A percentile compares a stretch with the other conserved stretches of the same genome.
Evolutionary conservation across 1,140 invertebrate genomes (phyloP).

Genomic region (Drosophila triauraria): DNA sequence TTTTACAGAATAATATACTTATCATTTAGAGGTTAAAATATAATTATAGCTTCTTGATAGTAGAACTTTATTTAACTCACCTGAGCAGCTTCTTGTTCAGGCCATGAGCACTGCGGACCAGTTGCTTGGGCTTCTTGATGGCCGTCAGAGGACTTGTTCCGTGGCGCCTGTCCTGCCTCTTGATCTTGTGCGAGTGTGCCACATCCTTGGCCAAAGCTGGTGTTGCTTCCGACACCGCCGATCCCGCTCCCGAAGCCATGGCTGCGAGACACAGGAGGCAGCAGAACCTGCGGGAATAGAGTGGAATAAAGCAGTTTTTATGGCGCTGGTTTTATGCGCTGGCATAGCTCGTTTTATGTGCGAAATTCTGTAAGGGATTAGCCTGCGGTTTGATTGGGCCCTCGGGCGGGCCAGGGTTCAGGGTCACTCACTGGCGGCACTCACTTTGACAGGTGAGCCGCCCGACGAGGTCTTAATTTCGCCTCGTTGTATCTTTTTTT

Average conservation of each 20-base stretch:
- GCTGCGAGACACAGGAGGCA: constrained; percentile 63
- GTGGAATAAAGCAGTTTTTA: constrained; percentile 58
- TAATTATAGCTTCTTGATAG: neutral
- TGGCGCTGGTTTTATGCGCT: constrained; percentile 56
- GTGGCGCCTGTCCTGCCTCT: constrained; percentile 49
- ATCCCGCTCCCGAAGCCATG: constrained; percentile 31
- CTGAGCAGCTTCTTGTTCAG: constrained; percentile 80
- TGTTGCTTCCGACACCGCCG: constrained; percentile 6
- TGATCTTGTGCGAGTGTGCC: constrained; percentile 63
- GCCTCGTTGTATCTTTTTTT: constrained; percentile 5
- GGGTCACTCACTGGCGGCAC: constrained; percentile 57
- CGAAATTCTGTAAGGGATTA: constrained; percentile 75
- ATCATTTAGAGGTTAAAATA: neutral
- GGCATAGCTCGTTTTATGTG: constrained; percentile 54
- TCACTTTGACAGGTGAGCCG: constrained; percentile 41
- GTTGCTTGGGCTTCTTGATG: constrained; percentile 54
- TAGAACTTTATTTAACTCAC: constrained; percentile 30
- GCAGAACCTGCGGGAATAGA: constrained; percentile 54
- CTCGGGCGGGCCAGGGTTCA: constrained; percentile 51
- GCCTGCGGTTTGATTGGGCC: constrained; percentile 53
- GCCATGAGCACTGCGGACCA: constrained; percentile 66
- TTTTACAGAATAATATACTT: too few species aligned
- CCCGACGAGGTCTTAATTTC: constrained; percentile 36
- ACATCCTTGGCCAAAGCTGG: constrained; percentile 58
- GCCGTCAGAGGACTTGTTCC: constrained; percentile 43